phyloP scores from a whole-genome alignment of 30 jellyfish, hydroid and myxozoan species.

The Aurelia aurita complex sp. Pacific region DNA sequence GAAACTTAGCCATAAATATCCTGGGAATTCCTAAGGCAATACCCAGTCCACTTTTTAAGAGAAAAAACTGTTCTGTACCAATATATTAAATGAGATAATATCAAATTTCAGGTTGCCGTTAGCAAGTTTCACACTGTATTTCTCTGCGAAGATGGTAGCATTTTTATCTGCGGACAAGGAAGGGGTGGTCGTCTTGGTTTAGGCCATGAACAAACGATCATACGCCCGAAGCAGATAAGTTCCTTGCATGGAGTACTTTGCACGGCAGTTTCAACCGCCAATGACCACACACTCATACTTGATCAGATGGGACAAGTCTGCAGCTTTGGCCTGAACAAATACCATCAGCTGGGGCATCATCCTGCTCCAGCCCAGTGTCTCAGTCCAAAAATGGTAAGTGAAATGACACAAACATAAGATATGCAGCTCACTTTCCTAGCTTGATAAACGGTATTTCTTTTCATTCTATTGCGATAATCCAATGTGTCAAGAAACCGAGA shows the following conservation, averaged over 20 bases:
- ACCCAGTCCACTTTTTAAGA: no score
- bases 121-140: slow-evolving; percentile 83
- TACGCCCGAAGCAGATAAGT: slow-evolving; percentile 65
- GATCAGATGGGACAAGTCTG: slow-evolving; percentile 84
- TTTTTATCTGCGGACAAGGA: slow-evolving; percentile 88
- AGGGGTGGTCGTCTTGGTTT: slow-evolving; percentile 91
- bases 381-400: slow-evolving; percentile 53
- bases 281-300: slow-evolving; percentile 78
- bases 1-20: no score
- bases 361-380: slow-evolving; percentile 64
- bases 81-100: neutral
- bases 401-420: no score
- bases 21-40: no score
- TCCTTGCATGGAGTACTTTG: slow-evolving; percentile 39
- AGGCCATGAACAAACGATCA: slow-evolving; percentile 73
- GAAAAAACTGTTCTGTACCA: no score
- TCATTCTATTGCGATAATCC: no score
- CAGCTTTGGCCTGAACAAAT: slow-evolving; percentile 82
- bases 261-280: slow-evolving; percentile 66
- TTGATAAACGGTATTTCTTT: no score
- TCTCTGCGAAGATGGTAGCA: slow-evolving; percentile 69
- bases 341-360: slow-evolving; percentile 80
- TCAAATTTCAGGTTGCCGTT: slow-evolving; percentile 41
- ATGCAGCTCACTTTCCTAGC: no score
- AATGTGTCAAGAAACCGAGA: no score